phyloP scores from a whole-genome alignment of 2,888 invertebrate species.

The Archips crataeganus region DNA sequence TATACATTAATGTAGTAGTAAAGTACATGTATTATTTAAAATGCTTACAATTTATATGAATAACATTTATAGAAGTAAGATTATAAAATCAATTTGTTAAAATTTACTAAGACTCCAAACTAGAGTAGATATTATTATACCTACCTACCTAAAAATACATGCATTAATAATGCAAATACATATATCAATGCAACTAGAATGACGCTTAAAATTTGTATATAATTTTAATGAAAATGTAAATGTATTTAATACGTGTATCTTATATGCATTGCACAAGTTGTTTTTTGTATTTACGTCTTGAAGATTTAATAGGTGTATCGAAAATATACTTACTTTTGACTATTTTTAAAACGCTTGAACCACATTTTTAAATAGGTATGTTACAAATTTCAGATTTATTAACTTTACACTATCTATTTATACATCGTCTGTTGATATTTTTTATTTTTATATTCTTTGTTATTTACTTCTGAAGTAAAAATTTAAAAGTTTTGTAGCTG shows the following conservation, averaged over 20 bases:
- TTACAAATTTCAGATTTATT: slow-evolving; percentile 42
- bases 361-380: not conserved
- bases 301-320: not conserved
- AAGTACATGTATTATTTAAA: not conserved
- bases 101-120: slow-evolving; percentile 20
- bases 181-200: slow-evolving; percentile 42
- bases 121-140: not conserved
- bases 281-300: not conserved
- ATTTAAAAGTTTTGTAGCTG: not conserved
- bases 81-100: not conserved
- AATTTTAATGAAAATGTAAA: not conserved
- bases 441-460: slow-evolving; percentile 9
- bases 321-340: not conserved
- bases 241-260: too few relatives aligned
- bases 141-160: not conserved
- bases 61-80: not conserved
- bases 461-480: slow-evolving; percentile 20
- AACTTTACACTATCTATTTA: slow-evolving; percentile 48
- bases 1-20: not conserved
- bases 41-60: not conserved
- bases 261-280: not conserved
- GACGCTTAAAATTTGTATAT: not conserved
- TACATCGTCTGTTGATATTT: slow-evolving; percentile 48
- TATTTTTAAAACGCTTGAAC: not conserved
- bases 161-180: slow-evolving; percentile 15